Conservation (phyloP, 1,140 invertebrate species). For the Mizuhopecten yessoensis region DNA sequence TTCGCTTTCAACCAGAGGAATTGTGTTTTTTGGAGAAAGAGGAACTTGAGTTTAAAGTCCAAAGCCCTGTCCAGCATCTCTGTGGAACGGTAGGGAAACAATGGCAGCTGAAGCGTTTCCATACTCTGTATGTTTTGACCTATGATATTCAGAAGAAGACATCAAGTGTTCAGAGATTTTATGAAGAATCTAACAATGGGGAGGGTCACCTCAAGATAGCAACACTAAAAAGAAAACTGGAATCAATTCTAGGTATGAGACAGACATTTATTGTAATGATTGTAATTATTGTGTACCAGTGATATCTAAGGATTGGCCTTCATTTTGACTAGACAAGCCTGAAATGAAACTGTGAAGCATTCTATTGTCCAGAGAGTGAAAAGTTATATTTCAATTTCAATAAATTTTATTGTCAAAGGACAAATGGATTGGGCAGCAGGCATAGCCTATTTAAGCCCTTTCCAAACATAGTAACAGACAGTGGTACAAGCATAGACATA, state of each 20-base stretch:
- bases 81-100: not conserved
- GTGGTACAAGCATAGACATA: too few species aligned
- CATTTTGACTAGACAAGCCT: too few species aligned
- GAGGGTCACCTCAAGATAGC: not conserved
- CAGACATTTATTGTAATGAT: not conserved
- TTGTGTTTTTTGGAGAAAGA: not conserved
- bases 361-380: too few species aligned
- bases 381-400: too few species aligned
- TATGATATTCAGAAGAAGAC: not conserved
- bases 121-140: not conserved
- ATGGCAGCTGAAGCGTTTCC: not conserved
- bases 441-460: too few species aligned
- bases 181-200: not conserved
- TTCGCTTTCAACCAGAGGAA: not conserved
- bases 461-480: too few species aligned
- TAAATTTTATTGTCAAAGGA: too few species aligned
- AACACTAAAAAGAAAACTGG: not conserved
- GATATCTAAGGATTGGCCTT: too few species aligned
- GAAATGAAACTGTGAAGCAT: too few species aligned
- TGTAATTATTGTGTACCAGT: too few species aligned
- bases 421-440: too few species aligned
- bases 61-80: not conserved
- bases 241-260: not conserved
- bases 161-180: not conserved
- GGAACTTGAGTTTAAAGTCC: not conserved